Conservation (phyloP, 2,797 vertebrate genomes). For the Sciurus carolinensis region DNA sequence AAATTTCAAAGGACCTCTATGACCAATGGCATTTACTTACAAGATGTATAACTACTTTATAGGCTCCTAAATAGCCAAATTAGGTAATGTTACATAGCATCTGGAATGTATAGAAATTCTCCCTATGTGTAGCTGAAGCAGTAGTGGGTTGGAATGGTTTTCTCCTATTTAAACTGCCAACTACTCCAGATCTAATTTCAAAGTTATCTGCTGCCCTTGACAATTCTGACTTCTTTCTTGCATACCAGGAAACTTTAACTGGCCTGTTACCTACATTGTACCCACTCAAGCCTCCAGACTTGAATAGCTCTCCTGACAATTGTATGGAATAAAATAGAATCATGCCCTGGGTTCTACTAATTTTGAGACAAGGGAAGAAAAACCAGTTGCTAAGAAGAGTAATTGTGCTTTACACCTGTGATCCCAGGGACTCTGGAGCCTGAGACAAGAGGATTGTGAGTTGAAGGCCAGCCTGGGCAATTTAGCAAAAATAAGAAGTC, state of each 20-base stretch:
- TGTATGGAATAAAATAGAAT: not conserved
- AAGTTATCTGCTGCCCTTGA: slow-evolving; percentile 67
- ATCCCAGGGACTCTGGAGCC: not conserved
- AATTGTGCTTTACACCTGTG: not conserved
- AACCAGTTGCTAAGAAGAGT: slow-evolving; percentile 58
- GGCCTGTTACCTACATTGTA: not conserved
- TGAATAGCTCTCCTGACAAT: slow-evolving; percentile 44
- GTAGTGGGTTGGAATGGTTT: slow-evolving; percentile 27
- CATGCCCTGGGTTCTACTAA: not conserved
- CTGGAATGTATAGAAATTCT: slow-evolving; percentile 68
- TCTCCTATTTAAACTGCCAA: slow-evolving; percentile 71
- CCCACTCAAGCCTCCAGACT: slow-evolving; percentile 28
- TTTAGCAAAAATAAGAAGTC: not conserved
- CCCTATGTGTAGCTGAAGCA: not conserved
- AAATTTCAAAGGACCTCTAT: slow-evolving; percentile 78
- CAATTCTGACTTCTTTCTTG: slow-evolving; percentile 48
- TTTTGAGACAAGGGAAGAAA: slow-evolving; percentile 64
- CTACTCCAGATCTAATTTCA: slow-evolving; percentile 68
- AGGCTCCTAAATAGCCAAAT: slow-evolving; percentile 68
- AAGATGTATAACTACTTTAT: slow-evolving; percentile 65
- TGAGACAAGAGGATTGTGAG: not conserved
- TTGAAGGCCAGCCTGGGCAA: not conserved
- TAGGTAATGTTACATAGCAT: slow-evolving; percentile 73
- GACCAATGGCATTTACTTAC: slow-evolving; percentile 73
- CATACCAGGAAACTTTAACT: slow-evolving; percentile 57